Evolutionary conservation across 2,797 vertebrate genomes (phyloP).

Genomic region (Anabas testudineus): DNA sequence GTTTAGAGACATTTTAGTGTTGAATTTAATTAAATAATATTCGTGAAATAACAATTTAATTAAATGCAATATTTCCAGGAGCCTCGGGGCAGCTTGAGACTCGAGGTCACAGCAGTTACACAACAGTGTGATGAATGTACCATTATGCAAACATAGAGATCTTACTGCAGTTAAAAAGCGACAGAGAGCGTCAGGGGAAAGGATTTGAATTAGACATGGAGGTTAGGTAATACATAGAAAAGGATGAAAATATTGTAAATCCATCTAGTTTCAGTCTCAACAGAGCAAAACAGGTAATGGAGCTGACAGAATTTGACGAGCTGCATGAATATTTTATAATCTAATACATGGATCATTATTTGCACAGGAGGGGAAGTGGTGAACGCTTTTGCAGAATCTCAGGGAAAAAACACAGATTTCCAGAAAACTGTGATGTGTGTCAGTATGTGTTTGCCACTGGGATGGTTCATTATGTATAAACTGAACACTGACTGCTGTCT

Average conservation of each 20-base stretch:
- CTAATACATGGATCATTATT: slow-evolving; percentile 45
- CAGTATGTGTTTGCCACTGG: not conserved
- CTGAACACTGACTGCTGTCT: not conserved
- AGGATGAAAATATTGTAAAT: slow-evolving; percentile 9
- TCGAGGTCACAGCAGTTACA: slow-evolving; percentile 38
- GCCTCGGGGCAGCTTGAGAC: slow-evolving; percentile 21
- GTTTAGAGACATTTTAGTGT: slow-evolving; percentile 63
- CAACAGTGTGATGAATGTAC: slow-evolving; percentile 24
- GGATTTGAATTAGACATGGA: slow-evolving; percentile 31
- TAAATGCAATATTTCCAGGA: slow-evolving; percentile 52
- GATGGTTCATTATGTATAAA: slow-evolving; percentile 9
- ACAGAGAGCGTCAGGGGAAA: not conserved
- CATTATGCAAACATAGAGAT: slow-evolving; percentile 17
- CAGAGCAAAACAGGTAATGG: slow-evolving; percentile 32
- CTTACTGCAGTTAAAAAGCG: slow-evolving; percentile 21
- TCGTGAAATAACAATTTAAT: slow-evolving; percentile 54
- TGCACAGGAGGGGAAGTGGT: slow-evolving; percentile 7
- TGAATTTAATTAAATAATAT: slow-evolving; percentile 58
- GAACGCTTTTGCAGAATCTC: slow-evolving; percentile 25
- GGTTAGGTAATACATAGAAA: slow-evolving; percentile 11
- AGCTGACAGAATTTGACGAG: slow-evolving; percentile 15
- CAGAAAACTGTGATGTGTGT: slow-evolving; percentile 1
- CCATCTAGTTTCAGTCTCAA: slow-evolving; percentile 20
- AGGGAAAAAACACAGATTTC: slow-evolving; percentile 2
- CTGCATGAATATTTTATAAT: slow-evolving; percentile 54